Percentiles rank a stretch among this genome's conserved stretches.
Evolutionary conservation across 2,888 invertebrate genomes (phyloP).

Genomic region (Caradrina kadenii): DNA sequence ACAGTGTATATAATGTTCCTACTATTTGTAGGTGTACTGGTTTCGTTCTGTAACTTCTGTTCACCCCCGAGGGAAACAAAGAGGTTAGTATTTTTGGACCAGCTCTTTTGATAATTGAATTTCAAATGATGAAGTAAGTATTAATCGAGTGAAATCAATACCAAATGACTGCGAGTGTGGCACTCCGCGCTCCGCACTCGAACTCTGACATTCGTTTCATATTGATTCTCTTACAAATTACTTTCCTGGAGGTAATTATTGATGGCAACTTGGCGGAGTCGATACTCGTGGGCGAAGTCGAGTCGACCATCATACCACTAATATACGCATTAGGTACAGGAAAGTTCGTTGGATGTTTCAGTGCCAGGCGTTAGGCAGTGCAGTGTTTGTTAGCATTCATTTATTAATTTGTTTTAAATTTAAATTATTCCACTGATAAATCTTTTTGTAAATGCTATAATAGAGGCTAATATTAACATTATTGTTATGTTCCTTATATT

Average conservation of each 20-base stretch:
- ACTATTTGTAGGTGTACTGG: no score
- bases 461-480: neutral
- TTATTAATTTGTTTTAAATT: no score
- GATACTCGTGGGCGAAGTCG: neutral
- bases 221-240: constrained; percentile 38
- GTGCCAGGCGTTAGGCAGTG: neutral
- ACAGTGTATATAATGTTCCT: no score
- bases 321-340: neutral
- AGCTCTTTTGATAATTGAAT: neutral
- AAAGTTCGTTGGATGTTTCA: neutral
- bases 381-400: no score
- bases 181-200: constrained; percentile 1
- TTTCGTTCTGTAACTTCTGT: no score
- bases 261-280: constrained; percentile 1
- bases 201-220: constrained; percentile 21
- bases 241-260: constrained; percentile 20
- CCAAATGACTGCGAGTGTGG: neutral
- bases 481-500: constrained; percentile 20
- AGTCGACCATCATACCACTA: neutral
- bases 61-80: neutral
- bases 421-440: neutral
- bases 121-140: neutral
- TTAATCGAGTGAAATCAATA: constrained; percentile 14
- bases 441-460: neutral
- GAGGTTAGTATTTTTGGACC: neutral